Evolutionary conservation across 2,888 invertebrate species (phyloP).

Genomic region (Eubasilissa splendida): DNA sequence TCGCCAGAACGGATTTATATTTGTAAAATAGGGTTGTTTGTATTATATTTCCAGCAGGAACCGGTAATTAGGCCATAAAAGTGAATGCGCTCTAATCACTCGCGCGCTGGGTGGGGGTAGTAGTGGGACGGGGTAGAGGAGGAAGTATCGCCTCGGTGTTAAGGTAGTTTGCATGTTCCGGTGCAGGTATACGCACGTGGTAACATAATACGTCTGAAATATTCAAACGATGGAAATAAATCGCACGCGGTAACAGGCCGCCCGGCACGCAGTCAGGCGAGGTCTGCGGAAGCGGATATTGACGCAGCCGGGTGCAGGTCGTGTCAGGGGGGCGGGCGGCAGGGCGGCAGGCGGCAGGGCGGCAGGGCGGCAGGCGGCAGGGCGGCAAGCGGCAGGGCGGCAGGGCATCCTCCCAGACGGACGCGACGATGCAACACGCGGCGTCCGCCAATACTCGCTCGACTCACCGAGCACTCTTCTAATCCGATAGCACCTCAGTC

Average conservation of each 20-base stretch:
- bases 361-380: background rate
- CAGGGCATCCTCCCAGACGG: background rate
- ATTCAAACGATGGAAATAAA: slow-evolving; percentile 24
- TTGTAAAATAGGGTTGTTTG: background rate
- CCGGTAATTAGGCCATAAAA: slow-evolving; percentile 3
- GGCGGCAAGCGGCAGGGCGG: background rate
- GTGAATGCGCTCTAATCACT: slow-evolving; percentile 4
- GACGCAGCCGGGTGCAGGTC: background rate
- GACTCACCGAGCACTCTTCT: background rate
- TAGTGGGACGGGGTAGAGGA: background rate
- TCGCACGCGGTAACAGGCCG: slow-evolving; percentile 10
- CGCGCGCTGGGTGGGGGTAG: background rate
- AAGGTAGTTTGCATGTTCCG: slow-evolving; percentile 14
- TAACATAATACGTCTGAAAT: slow-evolving; percentile 14
- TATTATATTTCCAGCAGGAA: background rate
- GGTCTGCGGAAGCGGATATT: background rate
- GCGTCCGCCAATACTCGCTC: background rate
- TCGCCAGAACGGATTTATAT: no score
- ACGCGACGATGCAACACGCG: no score
- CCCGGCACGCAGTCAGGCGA: background rate
- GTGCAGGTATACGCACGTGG: slow-evolving; percentile 12
- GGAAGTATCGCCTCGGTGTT: background rate
- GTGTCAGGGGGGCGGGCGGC: background rate
- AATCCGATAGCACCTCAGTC: background rate
- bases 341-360: background rate